These are phyloP conservation scores for Beroe forskalii DNA, from an alignment of 37 sponge, comb jelly and placozoan genomes.

Conservation along the genomic window DNA sequence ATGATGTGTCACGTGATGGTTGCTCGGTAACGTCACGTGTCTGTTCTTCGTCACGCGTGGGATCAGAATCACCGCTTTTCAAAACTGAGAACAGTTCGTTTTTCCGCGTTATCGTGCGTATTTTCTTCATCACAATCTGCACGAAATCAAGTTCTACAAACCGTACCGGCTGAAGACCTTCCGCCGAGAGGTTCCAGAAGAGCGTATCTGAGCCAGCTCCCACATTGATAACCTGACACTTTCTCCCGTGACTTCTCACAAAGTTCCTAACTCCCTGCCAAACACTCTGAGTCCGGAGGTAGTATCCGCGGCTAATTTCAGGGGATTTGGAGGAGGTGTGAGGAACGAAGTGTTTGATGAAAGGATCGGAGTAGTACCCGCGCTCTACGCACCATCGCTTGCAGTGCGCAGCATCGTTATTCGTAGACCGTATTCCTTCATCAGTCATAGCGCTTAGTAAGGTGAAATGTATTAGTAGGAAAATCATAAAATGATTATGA, in stretches of 20 bases:
- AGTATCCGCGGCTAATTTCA: conserved; percentile 39
- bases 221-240: not conserved
- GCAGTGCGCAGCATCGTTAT: conserved; percentile 28
- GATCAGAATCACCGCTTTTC: too few species aligned
- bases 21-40: conserved; percentile 12
- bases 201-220: conserved; percentile 42
- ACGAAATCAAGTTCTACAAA: conserved; percentile 13
- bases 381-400: conserved; percentile 35
- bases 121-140: conserved; percentile 29
- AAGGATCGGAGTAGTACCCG: not conserved
- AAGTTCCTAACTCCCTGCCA: not conserved
- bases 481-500: too few species aligned
- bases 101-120: not conserved
- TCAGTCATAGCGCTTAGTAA: too few species aligned
- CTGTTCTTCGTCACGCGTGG: not conserved
- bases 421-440: not conserved
- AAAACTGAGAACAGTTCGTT: not conserved
- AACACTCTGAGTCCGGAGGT: conserved; percentile 7
- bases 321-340: not conserved
- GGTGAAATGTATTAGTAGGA: too few species aligned
- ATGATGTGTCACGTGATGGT: too few species aligned
- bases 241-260: not conserved
- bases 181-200: not conserved
- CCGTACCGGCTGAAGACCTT: not conserved
- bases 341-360: not conserved